phyloP scores from a whole-genome alignment of 2,888 invertebrate species.

The Dioctria rufipes region DNA sequence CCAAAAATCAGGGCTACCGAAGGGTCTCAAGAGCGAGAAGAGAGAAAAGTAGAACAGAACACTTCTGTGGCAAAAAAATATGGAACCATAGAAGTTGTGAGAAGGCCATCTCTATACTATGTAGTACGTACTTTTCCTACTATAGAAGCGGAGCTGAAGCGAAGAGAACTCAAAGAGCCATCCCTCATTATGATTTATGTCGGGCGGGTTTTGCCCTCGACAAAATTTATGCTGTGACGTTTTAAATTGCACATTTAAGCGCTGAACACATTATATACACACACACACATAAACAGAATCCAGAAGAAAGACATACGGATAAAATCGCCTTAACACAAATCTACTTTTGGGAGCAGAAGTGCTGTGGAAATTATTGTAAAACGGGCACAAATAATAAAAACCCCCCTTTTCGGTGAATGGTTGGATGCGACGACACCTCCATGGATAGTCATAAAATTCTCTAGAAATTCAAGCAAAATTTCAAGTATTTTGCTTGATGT shows the following conservation, averaged over 20 bases:
- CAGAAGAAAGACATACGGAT: conserved; percentile 34
- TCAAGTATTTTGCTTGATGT: background rate
- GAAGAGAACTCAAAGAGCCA: conserved; percentile 59
- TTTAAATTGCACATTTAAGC: conserved; percentile 60
- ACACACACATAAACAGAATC: conserved; percentile 40
- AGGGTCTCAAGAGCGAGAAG: conserved; percentile 13
- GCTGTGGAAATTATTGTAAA: conserved; percentile 43
- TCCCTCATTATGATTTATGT: conserved; percentile 60
- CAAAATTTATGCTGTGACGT: conserved; percentile 60
- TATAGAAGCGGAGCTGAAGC: conserved; percentile 49
- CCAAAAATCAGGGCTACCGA: conserved; percentile 14
- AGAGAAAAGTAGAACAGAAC: conserved; percentile 40
- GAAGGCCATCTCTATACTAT: conserved; percentile 46
- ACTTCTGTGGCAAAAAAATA: conserved; percentile 52
- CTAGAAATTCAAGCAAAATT: background rate
- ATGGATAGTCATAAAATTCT: no score
- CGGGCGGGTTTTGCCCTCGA: conserved; percentile 59
- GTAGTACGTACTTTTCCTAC: no score
- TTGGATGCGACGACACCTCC: no score
- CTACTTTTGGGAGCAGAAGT: conserved; percentile 37
- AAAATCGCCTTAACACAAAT: conserved; percentile 41
- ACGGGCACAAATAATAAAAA: conserved; percentile 34
- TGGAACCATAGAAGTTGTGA: conserved; percentile 49
- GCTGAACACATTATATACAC: conserved; percentile 36
- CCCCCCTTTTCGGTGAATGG: background rate